Evolutionary conservation across 1,140 invertebrate genomes (phyloP), one percentile per base, ranked within the genome.

Genomic region (Geopemphigus sp.): DNA sequence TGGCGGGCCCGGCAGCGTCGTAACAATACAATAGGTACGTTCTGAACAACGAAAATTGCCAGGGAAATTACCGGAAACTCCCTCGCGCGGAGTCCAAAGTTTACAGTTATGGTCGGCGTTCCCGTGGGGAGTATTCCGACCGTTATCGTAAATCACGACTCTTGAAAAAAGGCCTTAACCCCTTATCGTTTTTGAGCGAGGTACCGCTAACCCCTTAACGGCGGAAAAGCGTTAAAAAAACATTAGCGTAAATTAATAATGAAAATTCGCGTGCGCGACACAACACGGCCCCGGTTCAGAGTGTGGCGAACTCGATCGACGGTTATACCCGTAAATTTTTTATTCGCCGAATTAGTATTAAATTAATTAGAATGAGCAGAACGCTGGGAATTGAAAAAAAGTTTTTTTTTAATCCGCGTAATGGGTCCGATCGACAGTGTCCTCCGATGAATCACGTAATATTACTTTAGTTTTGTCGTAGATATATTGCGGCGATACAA

Each of bases 211-310:
- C 32, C 32, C 32, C 32, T 39, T 39, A 39, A n/a, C n/a, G 22
- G 29, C 32, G n/a, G 73, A 47, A 76, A 74, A 76, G 57, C 26
- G 32, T 56, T 56, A 74, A 56, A 57, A 74, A 76, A 47, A 59
- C 56, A 61, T 76, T 76, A 61, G 54, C 73, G 29, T 61, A 59
- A 76, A 76, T 76, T 76, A 76, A 76, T 76, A 76, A 76, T 76
- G 47, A 47, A 76, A 53, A 70, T 70, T 59, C 32, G 73, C 73
- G 26, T 56, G 53, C 70, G 53, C 53, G 19, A 56, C 54, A 59
- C 47, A 29, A n/a, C n/a, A n/a, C n/a, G n/a, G n/a, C 8, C 32
- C 3, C 32, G 50, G 29, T 24, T 10, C 19, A 19, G 29, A 14
- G 29, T 57, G 22, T 15, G 29, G 17, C 45, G 70, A 74, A n/a